These are phyloP conservation scores for Chrysodeixis includens DNA, from an alignment of 2,888 invertebrate genomes.

Conservation along the genomic window DNA sequence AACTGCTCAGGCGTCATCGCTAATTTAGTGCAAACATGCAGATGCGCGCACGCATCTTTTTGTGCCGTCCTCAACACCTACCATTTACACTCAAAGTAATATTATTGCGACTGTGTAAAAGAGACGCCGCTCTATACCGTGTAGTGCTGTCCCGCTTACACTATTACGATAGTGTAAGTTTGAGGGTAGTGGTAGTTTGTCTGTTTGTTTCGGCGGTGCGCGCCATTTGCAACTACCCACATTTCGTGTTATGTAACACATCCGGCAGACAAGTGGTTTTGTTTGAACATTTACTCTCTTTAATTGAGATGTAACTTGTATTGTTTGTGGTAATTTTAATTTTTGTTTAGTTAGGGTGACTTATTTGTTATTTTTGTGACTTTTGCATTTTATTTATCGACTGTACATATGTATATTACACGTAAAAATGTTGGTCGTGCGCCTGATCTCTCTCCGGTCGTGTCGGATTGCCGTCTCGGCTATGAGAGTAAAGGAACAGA, in stretches of 20 bases:
- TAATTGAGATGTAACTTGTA: conserved; percentile 16
- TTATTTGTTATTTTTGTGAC: neutral
- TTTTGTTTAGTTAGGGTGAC: neutral
- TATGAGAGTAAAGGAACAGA: too few species aligned
- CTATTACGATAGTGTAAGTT: too few species aligned
- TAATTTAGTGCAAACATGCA: conserved; percentile 84
- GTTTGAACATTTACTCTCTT: conserved; percentile 27
- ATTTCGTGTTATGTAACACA: conserved; percentile 49
- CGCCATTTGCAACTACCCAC: conserved; percentile 39
- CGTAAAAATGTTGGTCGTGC: too few species aligned
- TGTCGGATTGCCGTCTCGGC: too few species aligned
- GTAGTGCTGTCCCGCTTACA: too few species aligned
- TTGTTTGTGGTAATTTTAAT: conserved; percentile 2
- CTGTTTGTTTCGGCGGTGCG: conserved; percentile 52
- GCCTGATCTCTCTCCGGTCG: too few species aligned
- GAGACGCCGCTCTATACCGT: too few species aligned
- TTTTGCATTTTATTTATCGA: neutral
- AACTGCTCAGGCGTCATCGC: conserved; percentile 78
- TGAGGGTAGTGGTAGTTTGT: too few species aligned
- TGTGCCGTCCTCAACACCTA: conserved; percentile 64
- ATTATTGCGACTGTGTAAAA: too few species aligned
- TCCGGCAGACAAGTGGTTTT: conserved; percentile 45
- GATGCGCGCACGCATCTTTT: conserved; percentile 68
- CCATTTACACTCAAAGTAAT: too few species aligned
- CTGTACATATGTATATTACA: too few species aligned